Conservation (phyloP, 2,888 invertebrate genomes). For the Heliconius ismenius region DNA sequence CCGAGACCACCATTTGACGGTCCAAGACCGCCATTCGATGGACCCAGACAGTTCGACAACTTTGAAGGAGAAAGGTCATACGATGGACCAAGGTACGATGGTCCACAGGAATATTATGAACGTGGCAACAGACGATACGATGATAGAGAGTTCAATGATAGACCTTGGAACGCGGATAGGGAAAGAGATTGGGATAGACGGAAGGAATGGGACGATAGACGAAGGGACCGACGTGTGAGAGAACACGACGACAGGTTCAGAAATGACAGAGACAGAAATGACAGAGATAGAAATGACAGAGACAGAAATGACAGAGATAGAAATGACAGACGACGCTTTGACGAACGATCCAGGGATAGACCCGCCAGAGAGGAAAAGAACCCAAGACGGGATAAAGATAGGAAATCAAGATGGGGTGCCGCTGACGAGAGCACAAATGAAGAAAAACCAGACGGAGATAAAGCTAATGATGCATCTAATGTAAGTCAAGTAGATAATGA, state of each 20-base stretch:
- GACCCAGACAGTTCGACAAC: constrained; percentile 50
- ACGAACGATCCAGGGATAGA: constrained; percentile 49
- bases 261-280: constrained; percentile 47
- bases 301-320: constrained; percentile 54
- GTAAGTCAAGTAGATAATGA: constrained; percentile 35
- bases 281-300: constrained; percentile 54
- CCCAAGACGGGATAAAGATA: constrained; percentile 63
- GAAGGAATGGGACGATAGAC: constrained; percentile 64
- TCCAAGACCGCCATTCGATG: constrained; percentile 57
- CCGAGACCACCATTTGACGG: constrained; percentile 60
- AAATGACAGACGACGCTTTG: constrained; percentile 57
- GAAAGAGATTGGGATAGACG: constrained; percentile 60
- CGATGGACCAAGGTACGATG: constrained; percentile 56
- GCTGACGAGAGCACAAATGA: constrained; percentile 54
- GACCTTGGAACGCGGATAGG: constrained; percentile 66
- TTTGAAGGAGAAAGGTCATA: constrained; percentile 59
- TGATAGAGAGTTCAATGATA: constrained; percentile 68
- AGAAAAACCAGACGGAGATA: constrained; percentile 18
- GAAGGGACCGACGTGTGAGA: constrained; percentile 56
- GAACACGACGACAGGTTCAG: constrained; percentile 60
- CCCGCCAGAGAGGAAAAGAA: constrained; percentile 49
- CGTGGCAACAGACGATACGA: constrained; percentile 70
- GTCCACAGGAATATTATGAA: constrained; percentile 72
- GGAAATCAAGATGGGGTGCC: constrained; percentile 75
- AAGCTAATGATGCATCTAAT: constrained; percentile 37